These are phyloP conservation scores for Pithys albifrons DNA, from an alignment of 2,113 vertebrate genomes.

Conservation along the genomic window DNA sequence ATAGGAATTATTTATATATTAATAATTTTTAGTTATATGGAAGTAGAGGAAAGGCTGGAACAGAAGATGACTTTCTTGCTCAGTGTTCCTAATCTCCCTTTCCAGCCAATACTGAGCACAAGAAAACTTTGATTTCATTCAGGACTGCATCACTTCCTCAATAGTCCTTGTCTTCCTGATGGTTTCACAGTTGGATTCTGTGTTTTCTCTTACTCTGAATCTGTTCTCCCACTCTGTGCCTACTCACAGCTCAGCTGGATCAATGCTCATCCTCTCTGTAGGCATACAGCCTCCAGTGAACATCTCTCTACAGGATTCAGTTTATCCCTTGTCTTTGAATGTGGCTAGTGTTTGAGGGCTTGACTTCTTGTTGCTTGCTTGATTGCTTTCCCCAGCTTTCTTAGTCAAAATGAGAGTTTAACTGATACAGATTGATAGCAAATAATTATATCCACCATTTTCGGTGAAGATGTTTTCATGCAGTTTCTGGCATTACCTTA, in stretches of 20 bases:
- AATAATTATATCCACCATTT: neutral
- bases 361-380: neutral
- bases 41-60: neutral
- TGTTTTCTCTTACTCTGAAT: neutral
- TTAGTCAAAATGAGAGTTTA: neutral
- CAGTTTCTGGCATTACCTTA: neutral
- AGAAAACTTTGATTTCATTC: neutral
- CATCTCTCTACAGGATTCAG: neutral
- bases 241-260: neutral
- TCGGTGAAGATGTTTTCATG: neutral
- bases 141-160: neutral
- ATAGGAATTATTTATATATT: neutral
- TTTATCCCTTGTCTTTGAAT: neutral
- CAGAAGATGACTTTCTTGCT: neutral
- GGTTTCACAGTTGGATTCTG: conserved; percentile 16
- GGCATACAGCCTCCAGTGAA: neutral
- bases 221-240: neutral
- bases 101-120: neutral
- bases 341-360: neutral
- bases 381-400: neutral
- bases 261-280: neutral
- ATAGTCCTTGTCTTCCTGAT: conserved; percentile 12
- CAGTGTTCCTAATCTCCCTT: neutral
- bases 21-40: neutral
- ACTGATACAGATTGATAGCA: neutral